Percentiles rank a stretch among this genome's conserved stretches.
Evolutionary conservation across 2,113 vertebrate species (phyloP).

Genomic region (Panthera leo): DNA sequence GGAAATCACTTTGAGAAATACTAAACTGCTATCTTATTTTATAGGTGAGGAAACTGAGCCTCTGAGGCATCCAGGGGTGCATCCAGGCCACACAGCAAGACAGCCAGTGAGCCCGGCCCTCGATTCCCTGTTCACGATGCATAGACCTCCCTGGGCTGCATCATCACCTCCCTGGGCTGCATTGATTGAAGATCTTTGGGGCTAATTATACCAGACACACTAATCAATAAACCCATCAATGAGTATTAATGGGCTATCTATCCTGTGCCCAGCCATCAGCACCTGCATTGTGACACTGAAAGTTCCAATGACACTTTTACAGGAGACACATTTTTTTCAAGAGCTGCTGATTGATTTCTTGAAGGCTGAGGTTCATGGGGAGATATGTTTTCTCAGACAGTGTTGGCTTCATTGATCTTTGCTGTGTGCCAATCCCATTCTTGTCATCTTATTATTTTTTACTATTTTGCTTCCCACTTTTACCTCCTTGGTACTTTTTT

Average conservation of each 20-base stretch:
- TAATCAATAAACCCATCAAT: conserved; percentile 49
- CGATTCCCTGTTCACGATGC: neutral
- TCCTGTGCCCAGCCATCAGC: neutral
- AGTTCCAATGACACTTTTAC: conserved; percentile 26
- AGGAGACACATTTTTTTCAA: conserved; percentile 52
- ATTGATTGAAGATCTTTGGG: conserved; percentile 30
- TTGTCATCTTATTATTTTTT: neutral
- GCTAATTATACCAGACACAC: conserved; percentile 28
- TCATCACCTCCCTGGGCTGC: neutral
- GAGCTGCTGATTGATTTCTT: conserved; percentile 26
- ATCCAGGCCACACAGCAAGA: neutral
- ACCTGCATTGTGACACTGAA: conserved; percentile 19
- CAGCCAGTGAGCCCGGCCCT: neutral
- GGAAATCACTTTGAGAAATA: neutral
- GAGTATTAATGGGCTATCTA: conserved; percentile 49
- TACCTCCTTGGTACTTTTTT: neutral
- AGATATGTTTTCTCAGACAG: neutral
- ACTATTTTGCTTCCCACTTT: neutral
- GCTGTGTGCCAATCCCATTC: neutral
- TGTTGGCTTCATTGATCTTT: neutral
- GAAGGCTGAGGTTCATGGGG: neutral
- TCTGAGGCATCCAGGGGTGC: no score
- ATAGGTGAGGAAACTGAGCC: neutral
- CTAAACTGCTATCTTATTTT: neutral
- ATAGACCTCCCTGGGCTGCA: neutral